phyloP scores from a whole-genome alignment of 2,797 vertebrate genomes.

The Artibeus jamaicensis region DNA sequence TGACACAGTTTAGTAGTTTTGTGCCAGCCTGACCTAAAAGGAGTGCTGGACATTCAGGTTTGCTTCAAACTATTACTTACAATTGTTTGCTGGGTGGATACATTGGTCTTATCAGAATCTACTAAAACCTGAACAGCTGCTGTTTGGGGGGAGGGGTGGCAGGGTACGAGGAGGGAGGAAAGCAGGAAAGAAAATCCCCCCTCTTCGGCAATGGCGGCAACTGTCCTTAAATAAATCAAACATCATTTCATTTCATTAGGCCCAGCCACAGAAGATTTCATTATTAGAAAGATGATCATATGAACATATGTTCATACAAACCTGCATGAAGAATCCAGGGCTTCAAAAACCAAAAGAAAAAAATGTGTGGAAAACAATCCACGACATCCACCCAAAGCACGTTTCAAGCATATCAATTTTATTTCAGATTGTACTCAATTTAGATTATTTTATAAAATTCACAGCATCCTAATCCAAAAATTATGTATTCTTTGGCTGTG shows the following conservation, averaged over 20 bases:
- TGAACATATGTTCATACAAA: neutral
- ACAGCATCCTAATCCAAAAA: neutral
- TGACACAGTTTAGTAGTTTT: neutral
- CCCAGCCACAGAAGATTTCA: neutral
- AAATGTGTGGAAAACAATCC: slow-evolving; percentile 2
- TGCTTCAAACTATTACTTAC: slow-evolving; percentile 35
- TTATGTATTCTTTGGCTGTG: neutral
- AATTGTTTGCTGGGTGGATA: slow-evolving; percentile 62
- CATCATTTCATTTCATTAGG: slow-evolving; percentile 22
- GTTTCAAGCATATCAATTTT: slow-evolving; percentile 31
- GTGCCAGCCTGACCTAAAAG: slow-evolving; percentile 55
- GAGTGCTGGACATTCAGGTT: neutral
- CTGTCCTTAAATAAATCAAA: slow-evolving; percentile 30
- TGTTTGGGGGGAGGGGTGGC: neutral
- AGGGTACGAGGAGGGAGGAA: too few species aligned
- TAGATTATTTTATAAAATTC: slow-evolving; percentile 26
- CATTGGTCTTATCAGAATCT: slow-evolving; percentile 71
- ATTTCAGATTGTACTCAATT: neutral
- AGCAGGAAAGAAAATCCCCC: neutral
- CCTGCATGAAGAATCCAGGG: neutral
- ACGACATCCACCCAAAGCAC: neutral
- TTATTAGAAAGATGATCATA: slow-evolving; percentile 33
- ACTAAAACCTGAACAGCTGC: slow-evolving; percentile 67
- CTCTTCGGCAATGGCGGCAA: neutral
- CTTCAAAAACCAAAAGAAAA: slow-evolving; percentile 18